phyloP scores from a whole-genome alignment of 2,888 invertebrate species.

The Drosophila parthenogenetica region DNA sequence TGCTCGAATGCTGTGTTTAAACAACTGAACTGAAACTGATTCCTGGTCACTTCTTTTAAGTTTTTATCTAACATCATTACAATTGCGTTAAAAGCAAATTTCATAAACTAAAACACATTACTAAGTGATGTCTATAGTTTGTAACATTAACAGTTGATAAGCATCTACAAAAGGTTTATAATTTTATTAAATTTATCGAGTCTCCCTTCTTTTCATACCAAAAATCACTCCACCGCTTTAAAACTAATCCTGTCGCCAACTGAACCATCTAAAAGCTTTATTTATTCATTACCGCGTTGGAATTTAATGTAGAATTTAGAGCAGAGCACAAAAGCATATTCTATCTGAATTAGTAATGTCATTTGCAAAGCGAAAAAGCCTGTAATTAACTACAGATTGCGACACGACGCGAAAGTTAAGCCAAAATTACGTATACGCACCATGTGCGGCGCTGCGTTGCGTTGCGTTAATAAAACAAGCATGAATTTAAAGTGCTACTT shows the following conservation, averaged over 20 bases:
- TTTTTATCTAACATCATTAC: slow-evolving; percentile 24
- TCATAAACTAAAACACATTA: slow-evolving; percentile 21
- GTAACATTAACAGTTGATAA: slow-evolving; percentile 28
- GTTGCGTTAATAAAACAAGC: slow-evolving; percentile 60
- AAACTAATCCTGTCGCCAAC: not conserved
- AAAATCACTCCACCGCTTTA: not conserved
- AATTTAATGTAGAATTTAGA: not conserved
- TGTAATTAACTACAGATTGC: slow-evolving; percentile 52
- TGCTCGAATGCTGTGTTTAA: slow-evolving; percentile 1
- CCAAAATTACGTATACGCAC: slow-evolving; percentile 61
- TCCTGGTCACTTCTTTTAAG: slow-evolving; percentile 18
- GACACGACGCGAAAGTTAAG: slow-evolving; percentile 18
- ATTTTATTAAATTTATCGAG: not conserved
- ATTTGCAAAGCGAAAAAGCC: slow-evolving; percentile 5
- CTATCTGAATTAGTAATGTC: slow-evolving; percentile 30
- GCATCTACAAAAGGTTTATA: slow-evolving; percentile 17
- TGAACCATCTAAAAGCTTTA: slow-evolving; percentile 1
- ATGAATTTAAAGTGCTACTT: slow-evolving; percentile 71
- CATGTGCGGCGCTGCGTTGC: not conserved
- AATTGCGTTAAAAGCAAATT: slow-evolving; percentile 55
- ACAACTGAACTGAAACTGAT: slow-evolving; percentile 17
- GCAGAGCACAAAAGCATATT: not conserved
- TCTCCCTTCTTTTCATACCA: not conserved
- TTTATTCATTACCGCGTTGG: not conserved
- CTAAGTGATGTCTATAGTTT: slow-evolving; percentile 5